phyloP scores from a whole-genome alignment of 2,797 vertebrate genomes.

The Gambusia yucatana region DNA sequence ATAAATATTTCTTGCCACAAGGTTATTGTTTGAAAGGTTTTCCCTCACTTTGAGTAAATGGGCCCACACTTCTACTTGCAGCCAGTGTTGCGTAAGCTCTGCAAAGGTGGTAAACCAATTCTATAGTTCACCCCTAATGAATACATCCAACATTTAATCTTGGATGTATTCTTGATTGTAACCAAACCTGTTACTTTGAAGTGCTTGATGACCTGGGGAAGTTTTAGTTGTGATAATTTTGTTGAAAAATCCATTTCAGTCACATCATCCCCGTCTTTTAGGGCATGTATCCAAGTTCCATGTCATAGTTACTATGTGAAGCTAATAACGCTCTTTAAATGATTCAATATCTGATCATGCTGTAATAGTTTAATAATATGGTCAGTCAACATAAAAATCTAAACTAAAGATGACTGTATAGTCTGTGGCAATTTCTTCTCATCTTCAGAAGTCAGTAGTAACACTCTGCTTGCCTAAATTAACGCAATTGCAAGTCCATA shows the following conservation, averaged over 20 bases:
- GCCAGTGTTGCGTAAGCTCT: background rate
- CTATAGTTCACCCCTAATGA: background rate
- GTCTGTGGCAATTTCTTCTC: background rate
- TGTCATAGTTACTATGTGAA: background rate
- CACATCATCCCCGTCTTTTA: background rate
- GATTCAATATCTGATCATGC: background rate
- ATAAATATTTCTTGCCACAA: background rate
- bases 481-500: background rate
- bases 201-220: background rate
- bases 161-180: background rate
- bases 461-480: background rate
- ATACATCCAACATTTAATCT: background rate
- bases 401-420: background rate
- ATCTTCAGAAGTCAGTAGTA: background rate
- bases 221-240: background rate
- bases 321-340: background rate
- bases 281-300: background rate
- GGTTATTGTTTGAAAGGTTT: background rate
- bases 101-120: background rate
- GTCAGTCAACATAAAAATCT: background rate
- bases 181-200: background rate
- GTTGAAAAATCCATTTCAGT: background rate
- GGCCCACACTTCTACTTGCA: background rate
- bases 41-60: background rate
- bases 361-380: background rate